phyloP scores from a whole-genome alignment of 2,113 vertebrate genomes.

The Charadrius vociferus region DNA sequence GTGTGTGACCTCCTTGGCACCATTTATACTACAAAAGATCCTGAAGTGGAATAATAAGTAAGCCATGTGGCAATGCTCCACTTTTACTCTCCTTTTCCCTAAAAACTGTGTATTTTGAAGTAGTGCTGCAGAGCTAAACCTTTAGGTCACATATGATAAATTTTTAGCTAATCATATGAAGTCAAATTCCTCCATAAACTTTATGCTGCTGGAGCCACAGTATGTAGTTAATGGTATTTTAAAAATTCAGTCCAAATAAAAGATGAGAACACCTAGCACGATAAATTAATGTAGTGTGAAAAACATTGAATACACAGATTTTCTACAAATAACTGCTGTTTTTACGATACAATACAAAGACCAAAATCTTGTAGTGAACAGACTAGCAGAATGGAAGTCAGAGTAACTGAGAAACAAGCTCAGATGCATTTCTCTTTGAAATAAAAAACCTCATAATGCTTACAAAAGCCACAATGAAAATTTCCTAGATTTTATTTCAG shows the following conservation, averaged over 20 bases:
- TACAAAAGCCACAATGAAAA: not conserved
- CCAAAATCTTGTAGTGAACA: not conserved
- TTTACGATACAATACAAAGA: not conserved
- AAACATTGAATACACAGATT: not conserved
- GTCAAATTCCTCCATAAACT: conserved; percentile 24
- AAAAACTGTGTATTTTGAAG: not conserved
- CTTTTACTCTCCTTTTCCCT: not conserved
- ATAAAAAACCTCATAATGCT: not conserved
- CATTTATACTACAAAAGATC: not conserved
- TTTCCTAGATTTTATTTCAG: not conserved
- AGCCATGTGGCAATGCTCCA: not conserved
- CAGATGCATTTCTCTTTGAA: not conserved
- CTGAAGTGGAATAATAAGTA: not conserved
- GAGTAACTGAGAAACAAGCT: not conserved
- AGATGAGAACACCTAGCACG: not conserved
- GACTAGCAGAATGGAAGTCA: not conserved
- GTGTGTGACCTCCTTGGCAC: not conserved
- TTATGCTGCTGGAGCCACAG: not conserved
- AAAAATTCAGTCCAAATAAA: not conserved
- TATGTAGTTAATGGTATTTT: conserved; percentile 23
- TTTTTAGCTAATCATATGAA: conserved; percentile 44
- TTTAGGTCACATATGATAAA: conserved; percentile 13
- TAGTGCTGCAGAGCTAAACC: not conserved
- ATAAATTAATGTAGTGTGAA: not conserved
- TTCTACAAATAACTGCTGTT: not conserved